Evolutionary conservation across 2,797 vertebrate species (phyloP).

Genomic region (Clamator glandarius): DNA sequence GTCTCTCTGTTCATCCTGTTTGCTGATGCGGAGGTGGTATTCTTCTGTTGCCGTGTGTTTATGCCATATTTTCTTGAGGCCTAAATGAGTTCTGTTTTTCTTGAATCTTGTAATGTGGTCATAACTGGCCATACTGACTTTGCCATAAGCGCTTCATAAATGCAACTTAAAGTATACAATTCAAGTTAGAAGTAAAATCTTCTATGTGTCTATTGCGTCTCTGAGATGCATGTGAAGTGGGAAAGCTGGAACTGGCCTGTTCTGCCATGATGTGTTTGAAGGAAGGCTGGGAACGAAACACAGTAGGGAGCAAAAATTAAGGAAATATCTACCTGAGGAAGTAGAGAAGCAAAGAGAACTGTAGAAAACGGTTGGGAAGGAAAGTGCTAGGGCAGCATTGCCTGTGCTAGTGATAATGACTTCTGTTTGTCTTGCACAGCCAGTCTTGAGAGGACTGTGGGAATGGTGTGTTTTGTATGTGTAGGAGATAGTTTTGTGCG

Average conservation of each 20-base stretch:
- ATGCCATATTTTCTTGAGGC: neutral
- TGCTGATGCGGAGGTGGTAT: neutral
- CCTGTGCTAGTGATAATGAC: neutral
- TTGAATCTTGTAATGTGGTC: rapidly evolving
- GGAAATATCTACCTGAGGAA: neutral
- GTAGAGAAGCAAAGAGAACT: neutral
- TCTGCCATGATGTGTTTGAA: neutral
- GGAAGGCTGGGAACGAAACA: neutral
- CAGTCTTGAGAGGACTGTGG: neutral
- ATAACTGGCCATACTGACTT: neutral
- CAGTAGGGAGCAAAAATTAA: neutral
- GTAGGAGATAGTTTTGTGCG: neutral
- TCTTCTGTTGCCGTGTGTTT: neutral
- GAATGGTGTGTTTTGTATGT: neutral
- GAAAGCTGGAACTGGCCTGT: neutral
- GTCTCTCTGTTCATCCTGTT: neutral
- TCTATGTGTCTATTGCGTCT: rapidly evolving
- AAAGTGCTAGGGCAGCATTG: neutral
- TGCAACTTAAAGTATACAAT: neutral
- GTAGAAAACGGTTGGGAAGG: neutral
- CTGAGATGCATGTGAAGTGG: neutral
- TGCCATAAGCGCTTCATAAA: neutral
- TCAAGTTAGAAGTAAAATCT: neutral
- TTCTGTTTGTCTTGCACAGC: neutral
- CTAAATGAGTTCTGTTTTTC: neutral